phyloP scores from a whole-genome alignment of 2,888 invertebrate genomes.

The Lepidonotus clava region DNA sequence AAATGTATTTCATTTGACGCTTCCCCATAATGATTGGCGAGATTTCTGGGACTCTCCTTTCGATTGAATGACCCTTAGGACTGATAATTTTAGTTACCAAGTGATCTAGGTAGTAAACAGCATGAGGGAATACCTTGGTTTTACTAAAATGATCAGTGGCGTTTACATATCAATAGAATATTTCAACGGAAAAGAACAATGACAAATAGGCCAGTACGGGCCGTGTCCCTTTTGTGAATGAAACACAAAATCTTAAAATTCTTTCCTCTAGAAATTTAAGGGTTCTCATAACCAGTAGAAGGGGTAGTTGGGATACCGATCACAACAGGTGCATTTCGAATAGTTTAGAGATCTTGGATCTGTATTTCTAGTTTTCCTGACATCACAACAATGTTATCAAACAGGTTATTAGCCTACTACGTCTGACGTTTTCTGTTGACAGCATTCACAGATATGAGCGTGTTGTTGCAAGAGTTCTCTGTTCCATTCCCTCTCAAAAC shows the following conservation, averaged over 20 bases:
- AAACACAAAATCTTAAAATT: not conserved
- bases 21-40: not conserved
- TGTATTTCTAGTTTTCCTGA: not conserved
- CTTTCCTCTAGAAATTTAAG: too few relatives aligned
- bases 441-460: not conserved
- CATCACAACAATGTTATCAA: not conserved
- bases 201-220: not conserved
- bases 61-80: not conserved
- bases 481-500: not conserved
- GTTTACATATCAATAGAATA: not conserved
- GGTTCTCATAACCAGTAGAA: too few relatives aligned
- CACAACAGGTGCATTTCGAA: not conserved
- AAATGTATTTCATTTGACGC: not conserved
- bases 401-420: not conserved
- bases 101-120: not conserved
- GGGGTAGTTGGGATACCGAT: not conserved
- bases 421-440: conserved; percentile 18
- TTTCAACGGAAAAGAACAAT: not conserved
- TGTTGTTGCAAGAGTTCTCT: conserved; percentile 6
- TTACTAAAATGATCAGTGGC: not conserved
- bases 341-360: not conserved
- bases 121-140: not conserved
- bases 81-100: not conserved
- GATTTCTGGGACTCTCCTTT: too few relatives aligned
- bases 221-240: not conserved